Evolutionary conservation across 2,797 vertebrate genomes (phyloP).

Genomic region (Oreonectes daqikongensis): DNA sequence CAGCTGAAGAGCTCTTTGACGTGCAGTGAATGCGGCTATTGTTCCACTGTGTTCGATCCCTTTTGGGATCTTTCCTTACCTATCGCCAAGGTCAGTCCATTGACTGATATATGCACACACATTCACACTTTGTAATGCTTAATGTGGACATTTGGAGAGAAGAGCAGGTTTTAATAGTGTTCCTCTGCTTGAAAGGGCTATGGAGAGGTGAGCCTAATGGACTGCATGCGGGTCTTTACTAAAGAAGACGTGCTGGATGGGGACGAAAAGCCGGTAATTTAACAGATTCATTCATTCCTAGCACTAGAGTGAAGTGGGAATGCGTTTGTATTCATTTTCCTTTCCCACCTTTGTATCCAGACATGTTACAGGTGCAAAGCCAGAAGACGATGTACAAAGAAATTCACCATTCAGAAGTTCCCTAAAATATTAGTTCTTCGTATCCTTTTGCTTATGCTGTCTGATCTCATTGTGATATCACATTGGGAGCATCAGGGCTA

Average conservation of each 20-base stretch:
- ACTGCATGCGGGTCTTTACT: slow-evolving; percentile 96
- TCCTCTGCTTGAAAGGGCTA: slow-evolving; percentile 84
- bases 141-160: neutral
- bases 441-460: slow-evolving; percentile 83
- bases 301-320: neutral
- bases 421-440: slow-evolving; percentile 97
- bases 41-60: slow-evolving; percentile 95
- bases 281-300: neutral
- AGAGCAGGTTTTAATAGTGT: slow-evolving; percentile 24
- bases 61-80: slow-evolving; percentile 98
- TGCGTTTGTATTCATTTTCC: neutral
- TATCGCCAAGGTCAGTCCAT: slow-evolving; percentile 85
- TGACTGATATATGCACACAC: slow-evolving; percentile 8
- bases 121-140: slow-evolving; percentile 13
- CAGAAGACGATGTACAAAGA: slow-evolving; percentile 93
- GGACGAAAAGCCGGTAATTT: slow-evolving; percentile 90
- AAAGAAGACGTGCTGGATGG: slow-evolving; percentile 96
- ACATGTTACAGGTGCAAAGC: slow-evolving; percentile 95
- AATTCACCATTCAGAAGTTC: slow-evolving; percentile 97
- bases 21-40: slow-evolving; percentile 91
- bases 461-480: slow-evolving; percentile 5
- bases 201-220: slow-evolving; percentile 92
- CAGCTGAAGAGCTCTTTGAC: slow-evolving; percentile 96
- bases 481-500: neutral
- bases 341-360: slow-evolving; percentile 66